Percentiles rank a stretch among this genome's conserved stretches.
Evolutionary conservation across 2,113 vertebrate species (phyloP).

Genomic region (Apodemus sylvaticus): DNA sequence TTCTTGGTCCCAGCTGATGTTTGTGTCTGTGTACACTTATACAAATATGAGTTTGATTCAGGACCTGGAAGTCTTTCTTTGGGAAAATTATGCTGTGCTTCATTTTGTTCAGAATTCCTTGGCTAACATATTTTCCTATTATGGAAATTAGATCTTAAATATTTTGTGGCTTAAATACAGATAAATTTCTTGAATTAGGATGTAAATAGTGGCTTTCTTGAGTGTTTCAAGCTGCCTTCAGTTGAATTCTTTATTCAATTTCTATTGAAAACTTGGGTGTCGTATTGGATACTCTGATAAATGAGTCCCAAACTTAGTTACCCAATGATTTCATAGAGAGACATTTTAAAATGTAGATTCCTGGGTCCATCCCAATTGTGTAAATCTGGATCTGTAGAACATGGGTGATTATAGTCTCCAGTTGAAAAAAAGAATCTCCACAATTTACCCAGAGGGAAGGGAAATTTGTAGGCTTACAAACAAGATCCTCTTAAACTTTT

Average conservation of each 20-base stretch:
- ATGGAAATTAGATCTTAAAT: slow-evolving; percentile 57
- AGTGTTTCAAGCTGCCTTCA: not conserved
- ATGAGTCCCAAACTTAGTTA: not conserved
- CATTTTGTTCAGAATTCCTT: slow-evolving; percentile 64
- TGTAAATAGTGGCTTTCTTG: slow-evolving; percentile 16
- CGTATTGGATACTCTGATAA: not conserved
- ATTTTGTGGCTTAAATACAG: slow-evolving; percentile 47
- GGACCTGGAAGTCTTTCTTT: slow-evolving; percentile 59
- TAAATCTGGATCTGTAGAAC: not conserved
- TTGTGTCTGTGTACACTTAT: slow-evolving; percentile 43
- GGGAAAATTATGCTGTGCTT: slow-evolving; percentile 66
- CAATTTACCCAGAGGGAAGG: not conserved
- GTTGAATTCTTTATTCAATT: not conserved
- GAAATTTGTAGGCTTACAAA: not conserved
- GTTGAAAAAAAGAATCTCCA: not conserved
- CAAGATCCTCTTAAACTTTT: not conserved
- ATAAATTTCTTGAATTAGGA: slow-evolving; percentile 42
- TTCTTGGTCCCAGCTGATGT: slow-evolving; percentile 42
- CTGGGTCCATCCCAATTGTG: not conserved
- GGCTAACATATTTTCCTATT: slow-evolving; percentile 46
- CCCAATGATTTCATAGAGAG: not conserved
- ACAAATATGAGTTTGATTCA: slow-evolving; percentile 4
- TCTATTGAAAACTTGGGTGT: not conserved
- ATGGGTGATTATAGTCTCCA: not conserved
- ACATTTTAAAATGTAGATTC: slow-evolving; percentile 22